Base-by-base conservation (phyloP, 2,888 invertebrate species). In the Anoplius nigerrimus region DNA sequence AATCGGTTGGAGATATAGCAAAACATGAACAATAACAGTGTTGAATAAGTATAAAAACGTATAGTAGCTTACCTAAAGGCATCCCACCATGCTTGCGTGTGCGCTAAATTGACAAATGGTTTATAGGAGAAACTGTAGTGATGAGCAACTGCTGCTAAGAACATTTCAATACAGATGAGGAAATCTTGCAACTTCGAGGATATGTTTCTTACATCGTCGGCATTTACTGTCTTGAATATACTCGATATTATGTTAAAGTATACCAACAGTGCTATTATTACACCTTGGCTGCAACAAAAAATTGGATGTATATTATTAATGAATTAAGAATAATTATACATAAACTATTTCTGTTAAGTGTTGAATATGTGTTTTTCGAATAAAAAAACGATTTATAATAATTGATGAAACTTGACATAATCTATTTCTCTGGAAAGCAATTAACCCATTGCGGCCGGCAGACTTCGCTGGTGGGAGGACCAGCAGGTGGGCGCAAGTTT, bases 151-250 rank as follows among this genome's bases (percentile, higher is more conserved):
- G 98, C 97, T 22, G 98, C 98, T 82, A 98, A 88, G 87, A 98
- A 98, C 98, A 98, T 98, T 91, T 98, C 98, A 84, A 98, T 96
- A 88, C 98, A 98, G 79, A 98, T 97, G 64, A 97, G 90, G 89
- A 98, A 98, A 90, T 98, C 96, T 94, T 98, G 91, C 76, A 98
- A 88, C 87, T 95, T 94, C 60, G 95, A 94, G 62, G 97, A 95
- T 84, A 96, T 92, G 83, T 93, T 92, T 84, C 94, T 93, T 68
- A 93, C 92, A 76, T 92, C 92, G 72, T 92, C 91, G 63, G 92
- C 90, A 80, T 94, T 92, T 63, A 92, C 91, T 58, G 93, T 92
- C 72, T 93, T 92, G 88, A 95, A 94, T 81, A 94, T 92, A 76
- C 93, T 92, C 68, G 94, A 93, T 86, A 98, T 95, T 42, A 95